Evolutionary conservation across 1,140 invertebrate species (phyloP), one percentile per base, ranked within the genome.

Genomic region (Diachasmimorpha longicaudata): DNA sequence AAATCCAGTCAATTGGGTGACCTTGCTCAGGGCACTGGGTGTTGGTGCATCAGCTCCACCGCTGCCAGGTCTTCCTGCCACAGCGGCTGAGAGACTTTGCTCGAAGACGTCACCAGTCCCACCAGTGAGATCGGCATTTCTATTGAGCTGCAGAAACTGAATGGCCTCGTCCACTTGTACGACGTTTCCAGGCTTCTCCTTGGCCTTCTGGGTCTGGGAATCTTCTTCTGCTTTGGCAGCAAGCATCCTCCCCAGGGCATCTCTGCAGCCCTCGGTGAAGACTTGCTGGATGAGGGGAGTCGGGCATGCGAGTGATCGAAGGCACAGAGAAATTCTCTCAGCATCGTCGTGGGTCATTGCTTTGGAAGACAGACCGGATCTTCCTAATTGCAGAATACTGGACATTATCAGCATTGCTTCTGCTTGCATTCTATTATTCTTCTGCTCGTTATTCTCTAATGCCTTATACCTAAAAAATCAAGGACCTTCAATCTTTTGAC

Each of bases 1-100:
- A 89, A 99, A 99, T 19, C 98, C 99, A n/a, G 98, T 99, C 76
- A 99, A 90, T 87, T 99, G 98, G n/a, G 97, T 98, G 21, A 99
- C 97, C 90, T 98, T 95, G 75, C 94, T 94, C 48, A 95, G 86
- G 83, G 95, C 93, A 77, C 89, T 93, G 0, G 91, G 90, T 6
- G 90, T 85, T 23, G 90, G 89, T 0, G 87, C 82, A 55, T 92
- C 90, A 55, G 48, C 23, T 42, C 91, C 90, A 48, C 81, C 82
- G n/a, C 85, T 79, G 0, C 86, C 89, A 11, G 87, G 82, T 85
- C 90, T 88, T 55, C 95, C 94, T 55, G 93, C 94, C 11, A 98
- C 91, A 0, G 98, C 98, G 84, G 97, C 97, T 73, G 93, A 96
- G 66, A 99, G 90, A 52, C 97, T 97, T 31, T 97, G 92, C 85